These are phyloP conservation scores for Eumerus sabulonum DNA, from an alignment of 2,888 invertebrate genomes.

Conservation along the genomic window DNA sequence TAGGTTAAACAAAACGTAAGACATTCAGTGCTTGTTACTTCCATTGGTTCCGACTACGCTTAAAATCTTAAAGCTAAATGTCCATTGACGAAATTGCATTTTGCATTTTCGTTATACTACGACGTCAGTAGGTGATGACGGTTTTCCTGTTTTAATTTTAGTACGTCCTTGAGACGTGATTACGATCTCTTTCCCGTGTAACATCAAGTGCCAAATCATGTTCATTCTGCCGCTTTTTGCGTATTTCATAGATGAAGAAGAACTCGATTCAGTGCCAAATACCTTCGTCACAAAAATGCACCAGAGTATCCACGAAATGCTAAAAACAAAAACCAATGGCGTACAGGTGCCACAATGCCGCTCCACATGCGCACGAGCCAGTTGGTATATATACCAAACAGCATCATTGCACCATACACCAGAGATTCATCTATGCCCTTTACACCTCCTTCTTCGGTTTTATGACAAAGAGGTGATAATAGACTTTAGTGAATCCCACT, in stretches of 20 bases:
- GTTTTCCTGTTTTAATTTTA: too few species aligned
- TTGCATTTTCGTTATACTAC: too few species aligned
- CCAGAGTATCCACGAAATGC: slow-evolving; percentile 24
- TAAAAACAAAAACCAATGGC: slow-evolving; percentile 34
- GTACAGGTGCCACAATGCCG: slow-evolving; percentile 59
- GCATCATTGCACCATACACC: slow-evolving; percentile 17
- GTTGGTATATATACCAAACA: slow-evolving; percentile 24
- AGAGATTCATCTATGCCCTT: slow-evolving; percentile 1
- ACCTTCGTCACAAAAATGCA: slow-evolving; percentile 33
- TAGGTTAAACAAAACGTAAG: too few species aligned
- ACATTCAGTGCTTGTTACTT: too few species aligned
- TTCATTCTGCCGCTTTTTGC: neutral
- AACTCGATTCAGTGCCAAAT: slow-evolving; percentile 49
- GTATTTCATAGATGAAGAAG: slow-evolving; percentile 24
- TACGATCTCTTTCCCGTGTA: neutral
- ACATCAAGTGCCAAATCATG: neutral
- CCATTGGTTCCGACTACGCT: too few species aligned
- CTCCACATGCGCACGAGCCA: slow-evolving; percentile 40
- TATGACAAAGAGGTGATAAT: slow-evolving; percentile 54
- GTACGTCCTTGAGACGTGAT: too few species aligned
- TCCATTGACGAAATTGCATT: too few species aligned
- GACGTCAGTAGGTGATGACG: too few species aligned
- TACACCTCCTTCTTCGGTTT: slow-evolving; percentile 12
- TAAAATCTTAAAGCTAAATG: too few species aligned
- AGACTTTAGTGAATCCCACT: slow-evolving; percentile 49